Base-by-base conservation (phyloP, 2,113 vertebrate genomes). In the Trichomycterus rosablanca region DNA sequence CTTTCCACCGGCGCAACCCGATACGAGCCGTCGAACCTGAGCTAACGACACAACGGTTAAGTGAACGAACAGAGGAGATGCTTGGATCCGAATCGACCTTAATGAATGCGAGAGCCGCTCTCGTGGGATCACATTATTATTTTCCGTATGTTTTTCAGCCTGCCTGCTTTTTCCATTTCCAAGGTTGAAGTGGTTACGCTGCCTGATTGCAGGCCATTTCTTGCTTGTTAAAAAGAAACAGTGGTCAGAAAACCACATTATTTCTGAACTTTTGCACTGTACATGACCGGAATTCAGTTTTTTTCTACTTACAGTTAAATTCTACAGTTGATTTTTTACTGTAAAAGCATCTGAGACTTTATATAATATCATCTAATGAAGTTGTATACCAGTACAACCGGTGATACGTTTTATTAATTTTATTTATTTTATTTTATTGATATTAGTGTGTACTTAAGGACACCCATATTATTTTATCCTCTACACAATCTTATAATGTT, bases 1-100 rank as follows among this genome's bases (percentile, higher is more conserved):
- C 59, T 81, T 78, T 82, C 77, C 78, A 69, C 66, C 42, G 62
- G 28, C 72, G 77, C 77, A 76, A 81, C 63, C 63, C 39, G 66
- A 81, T 72, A 74, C 74, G 53, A 52, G 51, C 46, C 69, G 57
- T 56, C 55, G 59, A 75, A 73, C 68, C 56, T n/a, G 4, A 64
- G 52, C 44, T 62, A 35, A 66, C 74, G 72, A 11, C 48, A 50
- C 68, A 61, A 55, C 74, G 71, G 59, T 2, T 28, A 46, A 49
- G 50, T 49, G 62, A 74, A 65, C 16, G 66, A 58, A 66, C 75
- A 69, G 73, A 80, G 67, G 24, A 28, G 55, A 69, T 44, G 24
- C 39, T 45, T 56, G 48, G 43, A 57, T 56, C 49, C 1, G 66
- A 73, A 65, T 12, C 32, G 56, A 64, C 35, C 32, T 52, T 57